Evolutionary conservation across 1,140 invertebrate species (phyloP).

Genomic region (Oryzaephilus surinamensis): DNA sequence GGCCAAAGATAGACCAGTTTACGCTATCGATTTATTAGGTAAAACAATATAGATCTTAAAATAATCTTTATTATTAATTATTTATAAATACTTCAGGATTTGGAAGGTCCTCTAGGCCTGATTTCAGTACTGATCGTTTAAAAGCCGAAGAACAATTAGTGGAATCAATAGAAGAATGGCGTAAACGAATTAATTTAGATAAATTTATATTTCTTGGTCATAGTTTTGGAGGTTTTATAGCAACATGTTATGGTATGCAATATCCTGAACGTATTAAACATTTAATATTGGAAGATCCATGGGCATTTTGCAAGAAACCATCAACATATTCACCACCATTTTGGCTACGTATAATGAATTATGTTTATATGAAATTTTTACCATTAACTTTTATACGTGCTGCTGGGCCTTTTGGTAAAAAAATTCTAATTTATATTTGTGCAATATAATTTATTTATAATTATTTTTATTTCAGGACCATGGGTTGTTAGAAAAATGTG

Average conservation of each 20-base stretch:
- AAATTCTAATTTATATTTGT: too few species aligned
- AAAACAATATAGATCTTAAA: slow-evolving; percentile 7
- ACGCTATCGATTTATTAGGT: slow-evolving; percentile 90
- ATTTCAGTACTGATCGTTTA: slow-evolving; percentile 68
- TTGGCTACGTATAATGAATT: slow-evolving; percentile 50
- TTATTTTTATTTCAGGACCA: too few species aligned
- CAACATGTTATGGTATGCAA: slow-evolving; percentile 77
- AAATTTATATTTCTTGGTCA: slow-evolving; percentile 91
- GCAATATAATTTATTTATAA: too few species aligned
- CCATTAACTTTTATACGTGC: slow-evolving; percentile 83
- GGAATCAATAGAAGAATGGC: slow-evolving; percentile 90
- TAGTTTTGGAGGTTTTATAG: slow-evolving; percentile 90
- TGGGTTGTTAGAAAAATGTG: slow-evolving; percentile 73
- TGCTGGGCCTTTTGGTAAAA: slow-evolving; percentile 85
- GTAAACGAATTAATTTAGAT: slow-evolving; percentile 76
- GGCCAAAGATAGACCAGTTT: slow-evolving; percentile 69
- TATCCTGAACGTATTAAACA: slow-evolving; percentile 80
- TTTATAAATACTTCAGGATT: slow-evolving; percentile 55
- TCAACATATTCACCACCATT: slow-evolving; percentile 51
- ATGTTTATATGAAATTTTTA: slow-evolving; percentile 74
- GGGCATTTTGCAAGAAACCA: slow-evolving; percentile 89
- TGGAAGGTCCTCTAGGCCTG: slow-evolving; percentile 81
- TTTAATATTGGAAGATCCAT: slow-evolving; percentile 90
- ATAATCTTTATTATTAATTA: slow-evolving; percentile 1
- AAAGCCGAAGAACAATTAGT: slow-evolving; percentile 84